phyloP scores from a whole-genome alignment of 2,797 vertebrate genomes.

The Neopelma chrysocephalum region DNA sequence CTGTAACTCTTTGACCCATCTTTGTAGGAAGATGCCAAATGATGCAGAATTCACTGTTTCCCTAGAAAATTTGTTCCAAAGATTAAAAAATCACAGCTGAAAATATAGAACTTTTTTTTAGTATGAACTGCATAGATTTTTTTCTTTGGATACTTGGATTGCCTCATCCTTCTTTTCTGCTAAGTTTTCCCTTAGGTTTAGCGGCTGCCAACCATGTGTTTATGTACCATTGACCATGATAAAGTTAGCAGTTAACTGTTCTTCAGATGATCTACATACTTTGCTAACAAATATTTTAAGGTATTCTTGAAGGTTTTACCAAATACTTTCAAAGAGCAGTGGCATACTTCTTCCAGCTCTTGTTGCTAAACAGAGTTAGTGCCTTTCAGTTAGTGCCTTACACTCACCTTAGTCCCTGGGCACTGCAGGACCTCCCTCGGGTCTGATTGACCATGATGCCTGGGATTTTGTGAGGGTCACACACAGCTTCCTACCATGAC shows the following conservation, averaged over 20 bases:
- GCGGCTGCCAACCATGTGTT: background rate
- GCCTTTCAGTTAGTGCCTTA: background rate
- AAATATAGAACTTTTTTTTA: background rate
- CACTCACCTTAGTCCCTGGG: fast-evolving
- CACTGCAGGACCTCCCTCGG: background rate
- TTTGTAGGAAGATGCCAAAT: background rate
- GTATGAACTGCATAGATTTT: background rate
- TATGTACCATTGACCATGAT: fast-evolving
- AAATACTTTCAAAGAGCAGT: background rate
- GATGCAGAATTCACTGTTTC: background rate
- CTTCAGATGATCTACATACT: background rate
- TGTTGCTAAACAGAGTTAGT: background rate
- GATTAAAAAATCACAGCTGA: background rate
- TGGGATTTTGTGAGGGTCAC: background rate
- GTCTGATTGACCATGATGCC: background rate
- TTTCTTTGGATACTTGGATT: background rate
- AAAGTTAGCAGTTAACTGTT: background rate
- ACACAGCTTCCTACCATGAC: background rate
- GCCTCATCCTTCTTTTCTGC: background rate
- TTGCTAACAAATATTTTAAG: background rate
- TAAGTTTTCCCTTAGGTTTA: background rate
- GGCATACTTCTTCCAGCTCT: background rate
- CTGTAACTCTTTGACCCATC: background rate
- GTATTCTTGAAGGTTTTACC: background rate
- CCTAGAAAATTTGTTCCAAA: background rate